Evolutionary conservation across 2,888 invertebrate species (phyloP).

Genomic region (Sepiola atlantica): DNA sequence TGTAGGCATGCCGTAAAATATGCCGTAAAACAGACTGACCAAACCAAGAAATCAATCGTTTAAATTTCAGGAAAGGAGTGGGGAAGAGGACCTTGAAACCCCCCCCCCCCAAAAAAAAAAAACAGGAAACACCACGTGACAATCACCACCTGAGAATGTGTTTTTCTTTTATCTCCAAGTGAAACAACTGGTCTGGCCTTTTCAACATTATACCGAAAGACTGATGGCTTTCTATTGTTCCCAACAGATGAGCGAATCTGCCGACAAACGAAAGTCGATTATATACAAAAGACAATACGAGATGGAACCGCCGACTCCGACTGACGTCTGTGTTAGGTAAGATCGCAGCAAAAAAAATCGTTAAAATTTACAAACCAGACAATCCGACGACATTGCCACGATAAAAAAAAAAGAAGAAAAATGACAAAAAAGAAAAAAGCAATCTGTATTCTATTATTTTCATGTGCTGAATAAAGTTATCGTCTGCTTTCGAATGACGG

Average conservation of each 20-base stretch:
- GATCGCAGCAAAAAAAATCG: not conserved
- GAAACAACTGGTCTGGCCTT: not conserved
- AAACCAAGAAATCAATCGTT: too few relatives aligned
- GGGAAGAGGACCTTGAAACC: too few relatives aligned
- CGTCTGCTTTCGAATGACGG: too few relatives aligned
- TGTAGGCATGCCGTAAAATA: too few relatives aligned
- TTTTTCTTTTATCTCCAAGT: not conserved
- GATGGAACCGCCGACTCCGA: not conserved
- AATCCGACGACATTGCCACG: not conserved
- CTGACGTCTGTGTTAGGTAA: not conserved
- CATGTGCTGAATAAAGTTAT: too few relatives aligned
- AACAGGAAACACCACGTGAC: too few relatives aligned
- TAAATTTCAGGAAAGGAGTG: too few relatives aligned
- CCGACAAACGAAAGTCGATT: not conserved
- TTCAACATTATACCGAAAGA: not conserved
- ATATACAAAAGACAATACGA: not conserved
- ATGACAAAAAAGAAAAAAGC: too few relatives aligned
- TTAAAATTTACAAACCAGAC: not conserved
- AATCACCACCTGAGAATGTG: too few relatives aligned
- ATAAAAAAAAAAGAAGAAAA: too few relatives aligned
- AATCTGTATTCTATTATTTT: not conserved
- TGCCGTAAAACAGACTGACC: too few relatives aligned
- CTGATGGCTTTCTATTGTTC: not conserved
- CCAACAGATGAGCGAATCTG: not conserved
- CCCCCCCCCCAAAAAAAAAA: too few relatives aligned